Conservation (phyloP, 1,140 invertebrate species). For the Magallana angulata region DNA sequence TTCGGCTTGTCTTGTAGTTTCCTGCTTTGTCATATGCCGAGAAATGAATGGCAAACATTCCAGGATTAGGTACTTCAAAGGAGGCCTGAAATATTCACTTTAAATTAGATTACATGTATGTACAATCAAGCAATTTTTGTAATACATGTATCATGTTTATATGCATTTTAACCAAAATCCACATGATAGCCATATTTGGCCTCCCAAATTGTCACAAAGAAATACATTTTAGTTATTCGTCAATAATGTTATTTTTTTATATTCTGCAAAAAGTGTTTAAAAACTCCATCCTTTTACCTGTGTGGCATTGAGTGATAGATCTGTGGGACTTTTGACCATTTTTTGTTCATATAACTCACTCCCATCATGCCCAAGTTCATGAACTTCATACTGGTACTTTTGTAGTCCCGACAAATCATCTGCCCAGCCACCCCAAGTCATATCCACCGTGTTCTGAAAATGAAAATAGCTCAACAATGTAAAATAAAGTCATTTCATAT, state of each 20-base stretch:
- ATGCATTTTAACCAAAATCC: no score
- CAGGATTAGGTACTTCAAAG: constrained; percentile 44
- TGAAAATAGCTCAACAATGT: background rate
- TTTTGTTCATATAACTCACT: background rate
- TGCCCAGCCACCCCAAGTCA: constrained; percentile 22
- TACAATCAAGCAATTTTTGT: no score
- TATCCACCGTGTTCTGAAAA: background rate
- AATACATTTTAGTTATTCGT: no score
- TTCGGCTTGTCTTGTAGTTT: constrained; percentile 56
- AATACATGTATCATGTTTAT: no score
- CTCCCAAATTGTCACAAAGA: no score
- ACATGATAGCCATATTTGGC: no score
- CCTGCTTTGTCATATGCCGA: constrained; percentile 59
- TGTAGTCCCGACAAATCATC: constrained; percentile 27
- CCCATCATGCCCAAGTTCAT: constrained; percentile 29
- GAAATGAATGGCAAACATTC: constrained; percentile 58
- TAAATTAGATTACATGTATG: no score
- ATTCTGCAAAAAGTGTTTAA: no score
- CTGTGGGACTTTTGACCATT: background rate
- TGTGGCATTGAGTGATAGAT: background rate
- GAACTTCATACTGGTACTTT: constrained; percentile 35
- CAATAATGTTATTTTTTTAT: no score
- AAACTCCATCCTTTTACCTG: background rate
- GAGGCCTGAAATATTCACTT: constrained; percentile 40
- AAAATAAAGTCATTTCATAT: background rate